Percentiles rank a stretch among this genome's conserved stretches.
These are phyloP conservation scores for Acipenser oxyrinchus DNA, from an alignment of 2,797 vertebrate species.

Conservation along the genomic window DNA sequence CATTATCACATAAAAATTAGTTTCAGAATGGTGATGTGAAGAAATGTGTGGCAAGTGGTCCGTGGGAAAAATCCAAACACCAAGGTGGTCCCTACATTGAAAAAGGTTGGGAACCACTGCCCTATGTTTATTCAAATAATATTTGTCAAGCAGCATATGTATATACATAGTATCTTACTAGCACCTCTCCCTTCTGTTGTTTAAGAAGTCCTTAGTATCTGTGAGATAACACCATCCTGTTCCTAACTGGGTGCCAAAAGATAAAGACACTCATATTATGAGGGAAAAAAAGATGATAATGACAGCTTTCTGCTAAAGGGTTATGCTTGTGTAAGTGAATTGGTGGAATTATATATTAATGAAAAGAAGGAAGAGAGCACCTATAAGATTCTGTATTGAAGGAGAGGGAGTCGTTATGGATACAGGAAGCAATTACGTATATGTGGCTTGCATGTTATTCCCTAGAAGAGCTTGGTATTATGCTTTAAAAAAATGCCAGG, in stretches of 20 bases:
- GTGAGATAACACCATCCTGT: constrained; percentile 6
- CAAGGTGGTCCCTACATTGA: no score
- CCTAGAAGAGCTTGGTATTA: constrained; percentile 27
- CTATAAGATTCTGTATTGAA: background rate
- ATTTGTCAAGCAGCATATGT: no score
- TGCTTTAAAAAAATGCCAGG: constrained; percentile 40
- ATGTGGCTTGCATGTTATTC: constrained; percentile 28
- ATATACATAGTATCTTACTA: background rate
- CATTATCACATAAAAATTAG: no score
- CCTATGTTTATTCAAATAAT: no score
- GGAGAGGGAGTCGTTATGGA: constrained; percentile 5
- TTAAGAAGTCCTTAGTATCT: background rate
- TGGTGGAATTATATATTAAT: background rate
- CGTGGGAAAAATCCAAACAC: no score
- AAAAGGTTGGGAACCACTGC: no score
- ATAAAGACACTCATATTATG: background rate
- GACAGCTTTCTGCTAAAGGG: constrained; percentile 16
- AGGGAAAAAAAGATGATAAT: constrained; percentile 5
- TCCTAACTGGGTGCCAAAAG: constrained; percentile 1
- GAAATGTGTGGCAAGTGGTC: no score
- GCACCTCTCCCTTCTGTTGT: constrained; percentile 1
- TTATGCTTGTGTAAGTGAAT: constrained; percentile 12
- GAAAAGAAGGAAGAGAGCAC: constrained; percentile 4
- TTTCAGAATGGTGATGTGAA: no score
- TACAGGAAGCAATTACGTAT: constrained; percentile 25